A percentile compares a stretch with the other conserved stretches of the same genome.
Evolutionary conservation across 2,113 vertebrate species (phyloP).

Genomic region (Anseranas semipalmata): DNA sequence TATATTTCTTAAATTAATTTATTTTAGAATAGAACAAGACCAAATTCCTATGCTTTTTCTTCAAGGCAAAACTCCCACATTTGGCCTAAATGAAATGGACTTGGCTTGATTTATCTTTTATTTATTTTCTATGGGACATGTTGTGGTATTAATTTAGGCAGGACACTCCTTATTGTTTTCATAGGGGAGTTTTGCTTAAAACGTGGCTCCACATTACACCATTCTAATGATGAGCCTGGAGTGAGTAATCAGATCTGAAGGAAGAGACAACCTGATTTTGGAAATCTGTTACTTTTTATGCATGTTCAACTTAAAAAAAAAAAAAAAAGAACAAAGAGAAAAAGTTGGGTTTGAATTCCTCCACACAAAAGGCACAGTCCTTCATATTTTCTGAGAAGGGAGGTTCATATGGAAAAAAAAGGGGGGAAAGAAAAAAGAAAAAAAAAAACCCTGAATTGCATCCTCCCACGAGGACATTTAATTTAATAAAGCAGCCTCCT

Average conservation of each 20-base stretch:
- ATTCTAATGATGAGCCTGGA: background rate
- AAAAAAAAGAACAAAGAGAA: background rate
- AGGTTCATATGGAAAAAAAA: background rate
- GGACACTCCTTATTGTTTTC: slow-evolving; percentile 4
- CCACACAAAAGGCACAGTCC: background rate
- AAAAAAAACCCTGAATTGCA: background rate
- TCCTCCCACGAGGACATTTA: slow-evolving; percentile 63
- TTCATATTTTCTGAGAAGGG: background rate
- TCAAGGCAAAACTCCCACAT: slow-evolving; percentile 30
- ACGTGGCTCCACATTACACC: background rate
- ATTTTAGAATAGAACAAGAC: background rate
- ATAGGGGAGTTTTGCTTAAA: background rate
- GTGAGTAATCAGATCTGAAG: background rate
- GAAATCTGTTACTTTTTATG: background rate
- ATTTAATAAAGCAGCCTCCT: slow-evolving; percentile 62
- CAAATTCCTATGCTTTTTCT: slow-evolving; percentile 15
- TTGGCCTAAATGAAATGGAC: slow-evolving; percentile 6
- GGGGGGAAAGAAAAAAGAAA: fast-evolving
- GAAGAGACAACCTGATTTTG: background rate
- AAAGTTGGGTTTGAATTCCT: background rate
- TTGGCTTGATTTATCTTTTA: slow-evolving; percentile 17
- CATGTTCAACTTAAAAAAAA: background rate
- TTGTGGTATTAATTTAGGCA: slow-evolving; percentile 42
- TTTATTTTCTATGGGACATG: slow-evolving; percentile 10
- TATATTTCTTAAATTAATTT: background rate